phyloP scores from a whole-genome alignment of 2,888 invertebrate species.

The Branchipolynoe longqiensis region DNA sequence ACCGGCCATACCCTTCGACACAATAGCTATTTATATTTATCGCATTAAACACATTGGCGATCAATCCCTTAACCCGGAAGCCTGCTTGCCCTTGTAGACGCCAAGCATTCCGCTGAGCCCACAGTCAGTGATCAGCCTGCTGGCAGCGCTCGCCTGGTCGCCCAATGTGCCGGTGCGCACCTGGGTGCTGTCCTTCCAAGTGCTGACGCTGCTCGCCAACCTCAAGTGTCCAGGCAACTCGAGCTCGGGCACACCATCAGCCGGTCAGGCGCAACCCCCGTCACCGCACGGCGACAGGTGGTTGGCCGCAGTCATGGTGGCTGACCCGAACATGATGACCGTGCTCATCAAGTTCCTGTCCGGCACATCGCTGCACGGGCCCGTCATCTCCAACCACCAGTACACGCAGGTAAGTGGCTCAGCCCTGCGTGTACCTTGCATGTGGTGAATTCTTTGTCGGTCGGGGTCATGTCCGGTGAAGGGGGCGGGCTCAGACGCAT shows the following conservation, averaged over 20 bases:
- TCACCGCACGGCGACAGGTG: constrained; percentile 65
- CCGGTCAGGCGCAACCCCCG: not conserved
- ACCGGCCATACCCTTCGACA: no score
- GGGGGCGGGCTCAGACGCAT: no score
- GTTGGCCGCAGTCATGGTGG: constrained; percentile 76
- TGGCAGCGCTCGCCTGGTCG: constrained; percentile 86
- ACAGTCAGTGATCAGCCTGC: constrained; percentile 85
- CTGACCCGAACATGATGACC: constrained; percentile 75
- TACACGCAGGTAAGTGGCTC: constrained; percentile 60
- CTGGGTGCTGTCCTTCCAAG: constrained; percentile 90
- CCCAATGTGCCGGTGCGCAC: constrained; percentile 88
- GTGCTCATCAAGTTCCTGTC: constrained; percentile 79
- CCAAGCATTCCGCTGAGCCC: constrained; percentile 84
- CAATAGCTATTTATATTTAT: no score
- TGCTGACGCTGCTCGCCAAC: constrained; percentile 88
- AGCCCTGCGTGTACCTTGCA: no score
- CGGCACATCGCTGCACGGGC: constrained; percentile 68
- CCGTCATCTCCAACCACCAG: constrained; percentile 54
- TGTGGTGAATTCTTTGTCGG: no score
- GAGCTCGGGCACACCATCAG: constrained; percentile 44
- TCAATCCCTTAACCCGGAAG: no score
- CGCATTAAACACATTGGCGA: no score
- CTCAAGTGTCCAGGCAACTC: constrained; percentile 77
- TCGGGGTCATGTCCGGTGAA: no score
- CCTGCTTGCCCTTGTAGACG: constrained; percentile 39